Conservation (phyloP, 2,888 invertebrate genomes). For the Spodoptera picta region DNA sequence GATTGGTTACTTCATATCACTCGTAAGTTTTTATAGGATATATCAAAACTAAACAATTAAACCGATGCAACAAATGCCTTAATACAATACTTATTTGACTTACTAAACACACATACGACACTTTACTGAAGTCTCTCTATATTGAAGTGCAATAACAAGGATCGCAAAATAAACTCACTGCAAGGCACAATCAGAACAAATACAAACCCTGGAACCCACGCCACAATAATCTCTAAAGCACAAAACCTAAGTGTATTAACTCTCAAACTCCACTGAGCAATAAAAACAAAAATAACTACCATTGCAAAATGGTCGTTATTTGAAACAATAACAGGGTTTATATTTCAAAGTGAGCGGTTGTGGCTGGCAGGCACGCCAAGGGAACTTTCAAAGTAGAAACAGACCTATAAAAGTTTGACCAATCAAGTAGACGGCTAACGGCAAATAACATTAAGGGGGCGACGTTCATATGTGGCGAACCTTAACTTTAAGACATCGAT, state of each 20-base stretch:
- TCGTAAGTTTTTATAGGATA: too few relatives aligned
- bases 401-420: constrained; percentile 46
- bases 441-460: constrained; percentile 23
- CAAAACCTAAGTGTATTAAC: constrained; percentile 38
- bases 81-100: too few relatives aligned
- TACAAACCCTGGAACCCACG: constrained; percentile 3
- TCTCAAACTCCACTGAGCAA: constrained; percentile 22
- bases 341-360: constrained; percentile 19
- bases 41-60: too few relatives aligned
- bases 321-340: constrained; percentile 22
- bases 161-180: neutral
- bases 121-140: too few relatives aligned
- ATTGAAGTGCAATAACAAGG: too few relatives aligned
- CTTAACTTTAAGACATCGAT: neutral
- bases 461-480: constrained; percentile 1
- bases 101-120: too few relatives aligned
- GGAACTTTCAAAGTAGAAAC: constrained; percentile 49
- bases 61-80: too few relatives aligned
- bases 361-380: constrained; percentile 26
- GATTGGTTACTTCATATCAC: too few relatives aligned
- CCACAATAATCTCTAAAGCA: constrained; percentile 34
- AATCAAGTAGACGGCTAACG: constrained; percentile 37
- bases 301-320: constrained; percentile 32
- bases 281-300: constrained; percentile 32
- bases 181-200: constrained; percentile 3